Evolutionary conservation across 2,888 invertebrate species (phyloP).

Genomic region (Parnassius glacialis): DNA sequence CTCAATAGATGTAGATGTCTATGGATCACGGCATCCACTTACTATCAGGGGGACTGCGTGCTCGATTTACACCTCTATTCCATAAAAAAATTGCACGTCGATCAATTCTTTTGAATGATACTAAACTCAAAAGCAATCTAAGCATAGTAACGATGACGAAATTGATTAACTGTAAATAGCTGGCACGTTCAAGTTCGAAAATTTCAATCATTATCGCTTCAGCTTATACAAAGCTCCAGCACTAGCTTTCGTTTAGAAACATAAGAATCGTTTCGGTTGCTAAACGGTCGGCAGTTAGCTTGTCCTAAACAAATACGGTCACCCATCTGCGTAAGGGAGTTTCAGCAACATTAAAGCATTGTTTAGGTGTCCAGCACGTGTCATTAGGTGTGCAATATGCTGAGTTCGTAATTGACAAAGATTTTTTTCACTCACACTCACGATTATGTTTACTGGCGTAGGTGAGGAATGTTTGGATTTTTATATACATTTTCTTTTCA

Average conservation of each 20-base stretch:
- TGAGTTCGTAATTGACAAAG: conserved; percentile 53
- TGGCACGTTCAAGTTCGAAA: neutral
- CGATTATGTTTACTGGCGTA: conserved; percentile 37
- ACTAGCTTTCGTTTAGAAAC: conserved; percentile 23
- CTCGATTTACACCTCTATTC: too few species aligned
- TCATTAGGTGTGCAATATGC: conserved; percentile 63
- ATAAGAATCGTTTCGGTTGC: conserved; percentile 50
- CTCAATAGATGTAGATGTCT: too few species aligned
- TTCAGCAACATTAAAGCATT: conserved; percentile 71
- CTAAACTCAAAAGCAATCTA: too few species aligned
- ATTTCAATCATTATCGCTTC: neutral
- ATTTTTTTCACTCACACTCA: conserved; percentile 48
- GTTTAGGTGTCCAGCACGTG: conserved; percentile 69
- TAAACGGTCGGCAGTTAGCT: conserved; percentile 75
- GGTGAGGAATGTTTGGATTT: conserved; percentile 16
- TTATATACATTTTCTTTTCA: too few species aligned
- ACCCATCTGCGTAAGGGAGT: conserved; percentile 70
- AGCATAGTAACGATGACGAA: too few species aligned
- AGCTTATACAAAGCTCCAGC: conserved; percentile 21
- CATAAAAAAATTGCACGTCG: too few species aligned
- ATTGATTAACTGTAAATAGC: too few species aligned
- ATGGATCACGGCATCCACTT: too few species aligned
- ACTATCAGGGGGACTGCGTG: too few species aligned
- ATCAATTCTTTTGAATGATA: too few species aligned
- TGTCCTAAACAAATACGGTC: conserved; percentile 77